Percentiles rank a stretch among this genome's conserved stretches.
Conservation (phyloP, 2,113 vertebrate species). For the Protomyctophum bolini region DNA sequence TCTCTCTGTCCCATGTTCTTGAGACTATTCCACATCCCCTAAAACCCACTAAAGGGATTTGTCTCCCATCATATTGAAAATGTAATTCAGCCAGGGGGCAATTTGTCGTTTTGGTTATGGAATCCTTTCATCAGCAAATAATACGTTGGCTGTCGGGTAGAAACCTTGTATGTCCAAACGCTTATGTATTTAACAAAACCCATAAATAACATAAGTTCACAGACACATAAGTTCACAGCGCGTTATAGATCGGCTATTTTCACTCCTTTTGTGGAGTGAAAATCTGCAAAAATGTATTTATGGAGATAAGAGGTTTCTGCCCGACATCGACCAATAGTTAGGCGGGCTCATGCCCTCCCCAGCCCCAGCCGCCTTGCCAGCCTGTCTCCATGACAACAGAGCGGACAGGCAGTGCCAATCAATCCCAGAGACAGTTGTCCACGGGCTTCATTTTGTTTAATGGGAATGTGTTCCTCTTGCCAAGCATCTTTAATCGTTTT, state of each 20-base stretch:
- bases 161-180: too few species aligned
- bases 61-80: slow-evolving; percentile 26
- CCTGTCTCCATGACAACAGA: slow-evolving; percentile 6
- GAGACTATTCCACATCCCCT: slow-evolving; percentile 33
- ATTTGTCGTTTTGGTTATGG: slow-evolving; percentile 29
- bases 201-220: too few species aligned
- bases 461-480: slow-evolving; percentile 41
- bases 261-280: too few species aligned
- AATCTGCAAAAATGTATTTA: too few species aligned
- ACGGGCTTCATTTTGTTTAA: slow-evolving; percentile 42
- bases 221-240: too few species aligned
- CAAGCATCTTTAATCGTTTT: slow-evolving; percentile 56
- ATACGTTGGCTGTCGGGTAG: too few species aligned
- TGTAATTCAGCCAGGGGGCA: slow-evolving; percentile 14
- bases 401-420: slow-evolving; percentile 34
- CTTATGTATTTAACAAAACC: too few species aligned
- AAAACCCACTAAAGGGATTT: slow-evolving; percentile 20
- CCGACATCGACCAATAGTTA: background rate
- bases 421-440: slow-evolving; percentile 37
- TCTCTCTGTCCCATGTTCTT: slow-evolving; percentile 6
- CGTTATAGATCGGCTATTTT: too few species aligned
- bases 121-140: background rate
- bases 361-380: background rate
- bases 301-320: background rate
- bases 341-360: background rate